Evolutionary conservation across 2,888 invertebrate genomes (phyloP).

Genomic region (Acleris sparsana): DNA sequence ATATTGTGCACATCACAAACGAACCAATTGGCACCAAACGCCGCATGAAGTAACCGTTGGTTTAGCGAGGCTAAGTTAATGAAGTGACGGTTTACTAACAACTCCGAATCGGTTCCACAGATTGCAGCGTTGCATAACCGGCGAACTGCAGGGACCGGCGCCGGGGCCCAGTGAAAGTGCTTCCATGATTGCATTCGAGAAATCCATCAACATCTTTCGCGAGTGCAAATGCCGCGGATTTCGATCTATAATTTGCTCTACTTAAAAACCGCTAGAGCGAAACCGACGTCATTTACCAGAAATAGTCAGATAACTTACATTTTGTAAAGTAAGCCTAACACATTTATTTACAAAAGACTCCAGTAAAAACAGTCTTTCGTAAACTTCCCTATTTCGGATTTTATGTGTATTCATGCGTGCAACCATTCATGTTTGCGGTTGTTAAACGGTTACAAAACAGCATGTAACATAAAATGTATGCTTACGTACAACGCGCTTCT

Average conservation of each 20-base stretch:
- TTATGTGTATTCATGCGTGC: constrained; percentile 10
- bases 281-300: constrained; percentile 15
- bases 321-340: not conserved
- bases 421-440: constrained; percentile 14
- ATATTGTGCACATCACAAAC: constrained; percentile 6
- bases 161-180: constrained; percentile 66
- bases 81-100: constrained; percentile 51
- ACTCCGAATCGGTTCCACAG: constrained; percentile 45
- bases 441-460: constrained; percentile 29
- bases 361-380: not conserved
- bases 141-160: constrained; percentile 39
- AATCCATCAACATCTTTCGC: constrained; percentile 58
- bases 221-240: constrained; percentile 54
- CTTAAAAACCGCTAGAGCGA: constrained; percentile 31
- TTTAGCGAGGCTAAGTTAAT: constrained; percentile 51
- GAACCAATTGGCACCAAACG: constrained; percentile 26
- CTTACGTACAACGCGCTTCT: constrained; percentile 15
- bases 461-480: constrained; percentile 23
- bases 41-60: constrained; percentile 41
- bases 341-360: too few relatives aligned
- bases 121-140: constrained; percentile 49
- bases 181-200: constrained; percentile 61
- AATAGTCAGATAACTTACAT: constrained; percentile 1
- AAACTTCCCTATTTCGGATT: not conserved
- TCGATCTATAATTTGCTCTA: constrained; percentile 45